phyloP scores from a whole-genome alignment of 30 jellyfish, hydroid and myxozoan genomes.

The Sanderia malayensis region DNA sequence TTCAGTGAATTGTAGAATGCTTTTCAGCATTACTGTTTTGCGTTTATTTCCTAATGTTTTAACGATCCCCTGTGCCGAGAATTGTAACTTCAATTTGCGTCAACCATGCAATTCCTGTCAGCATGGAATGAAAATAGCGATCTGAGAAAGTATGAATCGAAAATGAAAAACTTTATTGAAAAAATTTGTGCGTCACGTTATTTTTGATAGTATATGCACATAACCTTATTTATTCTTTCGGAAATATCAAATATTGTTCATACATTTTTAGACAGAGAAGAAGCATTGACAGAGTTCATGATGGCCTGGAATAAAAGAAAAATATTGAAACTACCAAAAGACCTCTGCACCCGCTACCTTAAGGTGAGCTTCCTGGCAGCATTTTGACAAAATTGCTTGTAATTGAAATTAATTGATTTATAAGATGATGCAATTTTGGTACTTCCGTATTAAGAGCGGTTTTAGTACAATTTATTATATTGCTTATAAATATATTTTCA shows the following conservation, averaged over 20 bases:
- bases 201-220: not conserved
- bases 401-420: not conserved
- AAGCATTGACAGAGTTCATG: not conserved
- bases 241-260: not conserved
- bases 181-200: not conserved
- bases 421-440: not conserved
- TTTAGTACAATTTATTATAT: not conserved
- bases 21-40: not conserved
- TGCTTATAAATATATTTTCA: no score
- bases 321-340: not conserved
- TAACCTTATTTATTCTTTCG: not conserved
- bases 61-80: conserved; percentile 1
- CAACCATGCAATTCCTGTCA: not conserved
- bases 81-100: not conserved
- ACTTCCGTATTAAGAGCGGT: not conserved
- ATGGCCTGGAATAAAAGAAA: not conserved
- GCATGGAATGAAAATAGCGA: conserved; percentile 1
- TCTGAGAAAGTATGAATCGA: not conserved
- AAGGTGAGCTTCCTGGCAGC: conserved; percentile 2
- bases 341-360: conserved; percentile 4
- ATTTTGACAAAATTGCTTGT: not conserved
- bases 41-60: not conserved
- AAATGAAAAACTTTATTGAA: not conserved
- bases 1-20: not conserved
- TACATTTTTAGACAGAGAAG: not conserved